Evolutionary conservation across 2,113 vertebrate genomes (phyloP), one percentile per base, ranked within the genome.

Genomic region (Noctilio leporinus): DNA sequence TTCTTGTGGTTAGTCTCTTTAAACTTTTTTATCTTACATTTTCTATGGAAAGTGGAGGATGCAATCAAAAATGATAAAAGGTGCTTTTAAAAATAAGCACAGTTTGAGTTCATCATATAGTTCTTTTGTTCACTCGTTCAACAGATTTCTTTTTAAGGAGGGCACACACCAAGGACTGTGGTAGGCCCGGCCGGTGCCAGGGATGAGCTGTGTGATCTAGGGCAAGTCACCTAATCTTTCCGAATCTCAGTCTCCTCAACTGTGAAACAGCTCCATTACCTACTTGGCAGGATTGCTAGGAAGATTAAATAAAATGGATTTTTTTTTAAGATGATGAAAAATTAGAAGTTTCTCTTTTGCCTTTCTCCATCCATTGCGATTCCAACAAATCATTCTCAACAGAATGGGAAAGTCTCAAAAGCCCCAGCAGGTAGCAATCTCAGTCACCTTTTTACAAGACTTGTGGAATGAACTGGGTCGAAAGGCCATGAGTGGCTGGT

Each of bases 41-140:
- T 87, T 94, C 73, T 86, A 16, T 38, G 59, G 19, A 76, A 95
- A 96, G 51, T 84, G 62, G 87, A 86, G 69, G 53, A 72, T 73
- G 35, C 70, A 17, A 12, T 86, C 17, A 92, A 59, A 97, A 86
- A 53, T 86, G 33, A 43, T 20, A 86, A 93, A 89, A 62, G 10
- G 1, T 72, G 40, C 8, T 84, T 96, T 49, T n/a, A n/a, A 51
- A 96, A 67, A 84, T 65, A 55, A 85, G 14, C 28, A 43, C 10
- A 33, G 20, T 3, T 28, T 30, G 77, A 76, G 72, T 93, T 85
- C 59, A 38, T 86, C 55, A 49, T 35, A 30, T 26, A 30, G 11
- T 76, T 67, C 40, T 40, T 81, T 55, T 3, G 1, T 62, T 59
- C 19, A 17, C n/a, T 75, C 14, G 10, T 67, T 88, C 22, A 59